A percentile compares a stretch with the other conserved stretches of the same genome.
Evolutionary conservation across 2,888 invertebrate species (phyloP).

Genomic region (Dicycla oo): DNA sequence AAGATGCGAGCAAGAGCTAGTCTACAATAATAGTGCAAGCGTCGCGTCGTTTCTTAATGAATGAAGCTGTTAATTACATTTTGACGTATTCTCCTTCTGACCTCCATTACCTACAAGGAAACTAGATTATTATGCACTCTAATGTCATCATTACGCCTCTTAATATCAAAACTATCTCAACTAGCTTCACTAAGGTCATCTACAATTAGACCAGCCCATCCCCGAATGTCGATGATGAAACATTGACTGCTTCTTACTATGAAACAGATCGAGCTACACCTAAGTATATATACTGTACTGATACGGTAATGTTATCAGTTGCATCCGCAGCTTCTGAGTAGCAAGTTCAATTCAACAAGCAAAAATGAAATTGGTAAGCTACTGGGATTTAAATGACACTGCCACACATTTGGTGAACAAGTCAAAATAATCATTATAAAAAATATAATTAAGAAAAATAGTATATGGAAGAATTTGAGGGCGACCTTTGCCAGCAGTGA

Average conservation of each 20-base stretch:
- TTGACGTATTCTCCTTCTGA: conserved; percentile 9
- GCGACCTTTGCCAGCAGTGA: too few relatives aligned
- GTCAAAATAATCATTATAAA: neutral
- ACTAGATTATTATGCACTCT: conserved; percentile 27
- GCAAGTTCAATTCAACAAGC: conserved; percentile 59
- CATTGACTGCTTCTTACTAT: conserved; percentile 75
- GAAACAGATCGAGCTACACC: conserved; percentile 80
- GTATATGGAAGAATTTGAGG: neutral
- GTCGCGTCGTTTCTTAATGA: neutral
- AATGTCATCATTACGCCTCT: conserved; percentile 36
- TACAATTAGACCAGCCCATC: conserved; percentile 80
- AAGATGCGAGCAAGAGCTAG: too few relatives aligned
- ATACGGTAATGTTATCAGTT: conserved; percentile 80
- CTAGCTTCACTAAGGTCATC: conserved; percentile 36
- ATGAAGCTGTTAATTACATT: neutral
- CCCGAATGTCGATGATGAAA: conserved; percentile 82
- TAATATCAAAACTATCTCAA: conserved; percentile 32
- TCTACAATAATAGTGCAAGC: neutral
- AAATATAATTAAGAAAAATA: too few relatives aligned
- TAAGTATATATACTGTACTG: conserved; percentile 84
- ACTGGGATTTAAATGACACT: neutral
- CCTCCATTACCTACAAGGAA: conserved; percentile 36
- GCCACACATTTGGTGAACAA: neutral
- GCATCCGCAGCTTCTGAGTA: conserved; percentile 69
- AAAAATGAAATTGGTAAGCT: conserved; percentile 82